phyloP scores from a whole-genome alignment of 2,113 vertebrate genomes.

The Pterocles gutturalis region DNA sequence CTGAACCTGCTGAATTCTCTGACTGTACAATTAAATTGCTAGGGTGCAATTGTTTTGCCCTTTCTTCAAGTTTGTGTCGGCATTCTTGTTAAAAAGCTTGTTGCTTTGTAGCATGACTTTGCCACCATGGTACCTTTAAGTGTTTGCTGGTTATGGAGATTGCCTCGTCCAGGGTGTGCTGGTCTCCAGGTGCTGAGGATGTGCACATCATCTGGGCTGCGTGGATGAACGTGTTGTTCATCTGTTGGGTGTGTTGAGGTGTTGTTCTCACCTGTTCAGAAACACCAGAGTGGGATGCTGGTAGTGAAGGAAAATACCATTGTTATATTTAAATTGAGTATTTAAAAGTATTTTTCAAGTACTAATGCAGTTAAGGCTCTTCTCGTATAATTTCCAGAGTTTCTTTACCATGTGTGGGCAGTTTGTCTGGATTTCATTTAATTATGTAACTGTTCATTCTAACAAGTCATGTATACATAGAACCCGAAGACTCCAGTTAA shows the following conservation, averaged over 20 bases:
- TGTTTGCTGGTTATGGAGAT: not conserved
- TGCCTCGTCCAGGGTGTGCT: not conserved
- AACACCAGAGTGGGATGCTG: not conserved
- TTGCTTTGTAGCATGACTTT: not conserved
- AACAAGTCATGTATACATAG: rapidly evolving
- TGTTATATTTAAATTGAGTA: not conserved
- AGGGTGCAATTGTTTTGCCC: not conserved
- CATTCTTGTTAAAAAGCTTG: too few relatives aligned
- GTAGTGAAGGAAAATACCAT: not conserved
- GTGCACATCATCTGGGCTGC: not conserved
- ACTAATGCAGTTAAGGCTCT: not conserved
- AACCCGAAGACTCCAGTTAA: not conserved
- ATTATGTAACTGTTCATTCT: not conserved
- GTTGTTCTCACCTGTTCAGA: not conserved
- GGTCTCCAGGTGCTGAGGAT: not conserved
- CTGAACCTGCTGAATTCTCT: not conserved
- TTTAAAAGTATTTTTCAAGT: not conserved
- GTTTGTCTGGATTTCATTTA: not conserved
- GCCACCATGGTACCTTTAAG: rapidly evolving
- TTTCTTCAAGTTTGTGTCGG: not conserved
- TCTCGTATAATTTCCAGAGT: not conserved
- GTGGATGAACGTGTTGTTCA: not conserved
- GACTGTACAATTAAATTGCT: not conserved
- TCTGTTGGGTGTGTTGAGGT: rapidly evolving
- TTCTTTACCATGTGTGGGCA: not conserved